Conservation (phyloP, 2,888 invertebrate genomes). For the Pomacea canaliculata region DNA sequence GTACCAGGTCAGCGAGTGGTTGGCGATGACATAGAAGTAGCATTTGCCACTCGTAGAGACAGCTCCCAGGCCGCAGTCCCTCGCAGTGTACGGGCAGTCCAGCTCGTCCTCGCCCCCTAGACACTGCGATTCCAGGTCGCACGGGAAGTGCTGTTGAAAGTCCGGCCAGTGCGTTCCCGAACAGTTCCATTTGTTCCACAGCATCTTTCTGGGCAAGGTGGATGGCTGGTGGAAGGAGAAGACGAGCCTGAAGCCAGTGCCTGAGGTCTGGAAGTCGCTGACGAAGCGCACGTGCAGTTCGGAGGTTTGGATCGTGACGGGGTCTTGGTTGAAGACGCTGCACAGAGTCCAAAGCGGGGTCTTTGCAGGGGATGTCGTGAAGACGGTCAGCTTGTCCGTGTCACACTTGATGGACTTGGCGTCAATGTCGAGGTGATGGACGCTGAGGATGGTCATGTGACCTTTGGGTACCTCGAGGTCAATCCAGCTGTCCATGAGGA, state of each 20-base stretch:
- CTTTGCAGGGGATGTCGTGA: too few relatives aligned
- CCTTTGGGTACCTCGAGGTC: too few relatives aligned
- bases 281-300: background rate
- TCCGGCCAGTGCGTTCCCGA: background rate
- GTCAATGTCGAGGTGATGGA: too few relatives aligned
- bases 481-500: too few relatives aligned
- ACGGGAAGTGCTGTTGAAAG: slow-evolving; percentile 4
- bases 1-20: background rate
- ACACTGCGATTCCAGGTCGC: background rate
- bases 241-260: background rate
- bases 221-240: background rate
- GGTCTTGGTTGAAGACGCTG: too few relatives aligned
- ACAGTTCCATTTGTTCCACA: background rate
- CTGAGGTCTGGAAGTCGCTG: background rate
- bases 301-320: too few relatives aligned
- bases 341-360: too few relatives aligned
- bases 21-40: background rate
- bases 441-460: too few relatives aligned
- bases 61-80: background rate
- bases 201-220: background rate
- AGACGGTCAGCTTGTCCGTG: too few relatives aligned
- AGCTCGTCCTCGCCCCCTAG: slow-evolving; percentile 1
- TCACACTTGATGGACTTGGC: too few relatives aligned
- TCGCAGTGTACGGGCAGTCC: slow-evolving; percentile 9
- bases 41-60: background rate